phyloP scores from a whole-genome alignment of 2,797 vertebrate species.

The Helicolenus hilgendorfi region DNA sequence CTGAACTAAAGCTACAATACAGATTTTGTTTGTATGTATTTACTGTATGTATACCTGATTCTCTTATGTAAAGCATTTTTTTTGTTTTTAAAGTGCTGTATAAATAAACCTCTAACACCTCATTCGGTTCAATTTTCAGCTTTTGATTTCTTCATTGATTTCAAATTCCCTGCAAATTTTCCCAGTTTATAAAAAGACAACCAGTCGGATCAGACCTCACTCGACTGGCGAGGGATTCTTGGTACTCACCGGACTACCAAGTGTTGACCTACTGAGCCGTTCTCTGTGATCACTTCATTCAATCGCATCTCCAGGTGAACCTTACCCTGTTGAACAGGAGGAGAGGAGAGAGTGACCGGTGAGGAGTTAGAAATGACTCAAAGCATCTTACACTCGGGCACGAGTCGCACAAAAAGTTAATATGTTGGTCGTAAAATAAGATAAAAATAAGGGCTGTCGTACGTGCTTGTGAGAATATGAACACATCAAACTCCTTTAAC shows the following conservation, averaged over 20 bases:
- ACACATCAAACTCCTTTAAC: conserved; percentile 1
- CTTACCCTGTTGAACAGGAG: conserved; percentile 92
- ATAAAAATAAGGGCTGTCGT: conserved; percentile 1
- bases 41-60: neutral
- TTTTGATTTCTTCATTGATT: neutral
- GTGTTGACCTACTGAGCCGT: conserved; percentile 95
- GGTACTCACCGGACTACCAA: conserved; percentile 96
- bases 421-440: conserved; percentile 4
- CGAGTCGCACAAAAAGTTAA: neutral
- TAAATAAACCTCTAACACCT: neutral
- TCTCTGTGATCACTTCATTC: conserved; percentile 98
- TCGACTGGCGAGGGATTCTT: neutral
- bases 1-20: neutral
- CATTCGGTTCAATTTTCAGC: neutral
- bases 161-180: neutral
- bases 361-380: conserved; percentile 31
- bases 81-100: neutral
- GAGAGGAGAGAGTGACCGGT: conserved; percentile 10
- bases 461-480: neutral
- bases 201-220: neutral
- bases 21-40: neutral
- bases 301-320: conserved; percentile 98
- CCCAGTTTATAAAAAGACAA: conserved; percentile 3
- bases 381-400: neutral
- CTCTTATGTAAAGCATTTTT: neutral